Evolutionary conservation across 2,797 vertebrate species (phyloP).

Genomic region (Taenioides sp.): DNA sequence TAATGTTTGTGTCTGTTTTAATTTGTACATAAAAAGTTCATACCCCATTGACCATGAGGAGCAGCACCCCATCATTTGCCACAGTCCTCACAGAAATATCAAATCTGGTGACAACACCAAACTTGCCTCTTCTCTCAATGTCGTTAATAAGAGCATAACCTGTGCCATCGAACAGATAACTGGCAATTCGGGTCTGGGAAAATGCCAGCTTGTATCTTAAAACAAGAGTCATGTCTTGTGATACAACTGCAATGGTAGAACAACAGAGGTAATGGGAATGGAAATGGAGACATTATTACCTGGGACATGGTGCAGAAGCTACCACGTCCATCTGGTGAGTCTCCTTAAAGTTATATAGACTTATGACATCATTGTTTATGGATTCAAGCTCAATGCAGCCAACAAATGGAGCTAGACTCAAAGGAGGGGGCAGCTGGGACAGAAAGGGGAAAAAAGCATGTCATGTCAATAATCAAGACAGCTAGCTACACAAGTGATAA

Average conservation of each 20-base stretch:
- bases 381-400: conserved; percentile 93
- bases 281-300: conserved; percentile 67
- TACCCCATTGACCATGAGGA: conserved; percentile 93
- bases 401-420: conserved; percentile 88
- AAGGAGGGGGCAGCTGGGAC: conserved; percentile 84
- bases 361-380: conserved; percentile 92
- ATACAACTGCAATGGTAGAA: neutral
- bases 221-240: neutral
- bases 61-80: conserved; percentile 85
- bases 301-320: conserved; percentile 85
- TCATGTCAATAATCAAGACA: neutral
- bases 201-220: conserved; percentile 93
- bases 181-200: conserved; percentile 90
- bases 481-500: neutral
- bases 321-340: conserved; percentile 83
- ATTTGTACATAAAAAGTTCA: conserved; percentile 45
- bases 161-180: conserved; percentile 94
- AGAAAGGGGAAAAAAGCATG: conserved; percentile 7
- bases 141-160: conserved; percentile 90
- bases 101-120: conserved; percentile 91
- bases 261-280: neutral
- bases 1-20: no score
- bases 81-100: conserved; percentile 94
- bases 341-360: conserved; percentile 92
- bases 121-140: conserved; percentile 88